Conservation (phyloP, 2,888 invertebrate genomes). For the Eristalis arbustorum region DNA sequence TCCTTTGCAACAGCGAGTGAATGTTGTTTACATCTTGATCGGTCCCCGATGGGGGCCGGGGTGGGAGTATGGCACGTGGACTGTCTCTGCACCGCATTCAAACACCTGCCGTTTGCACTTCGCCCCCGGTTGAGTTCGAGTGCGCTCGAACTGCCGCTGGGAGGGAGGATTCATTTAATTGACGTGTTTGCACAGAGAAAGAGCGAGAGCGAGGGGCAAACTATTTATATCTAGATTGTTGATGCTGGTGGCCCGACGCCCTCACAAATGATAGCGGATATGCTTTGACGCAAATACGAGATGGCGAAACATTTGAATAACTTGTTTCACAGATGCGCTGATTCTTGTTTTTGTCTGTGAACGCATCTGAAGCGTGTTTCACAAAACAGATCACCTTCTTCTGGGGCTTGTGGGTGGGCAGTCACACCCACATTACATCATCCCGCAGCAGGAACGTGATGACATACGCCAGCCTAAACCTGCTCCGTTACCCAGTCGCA, state of each 20-base stretch:
- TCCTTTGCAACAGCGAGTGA: constrained; percentile 13
- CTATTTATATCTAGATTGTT: constrained; percentile 29
- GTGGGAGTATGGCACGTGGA: background rate
- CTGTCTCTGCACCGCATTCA: constrained; percentile 1
- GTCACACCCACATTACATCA: background rate
- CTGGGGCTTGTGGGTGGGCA: no score
- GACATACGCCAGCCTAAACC: background rate
- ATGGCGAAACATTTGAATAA: constrained; percentile 30
- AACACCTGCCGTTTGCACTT: constrained; percentile 19
- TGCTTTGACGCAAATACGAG: constrained; percentile 47
- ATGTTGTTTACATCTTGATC: background rate
- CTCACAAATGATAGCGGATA: constrained; percentile 24
- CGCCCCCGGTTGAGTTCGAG: background rate
- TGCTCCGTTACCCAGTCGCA: background rate
- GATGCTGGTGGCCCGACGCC: constrained; percentile 19
- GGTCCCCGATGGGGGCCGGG: background rate
- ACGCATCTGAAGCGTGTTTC: background rate
- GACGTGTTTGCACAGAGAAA: constrained; percentile 21
- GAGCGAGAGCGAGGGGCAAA: no score
- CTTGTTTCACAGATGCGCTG: constrained; percentile 9
- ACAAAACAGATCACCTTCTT: no score
- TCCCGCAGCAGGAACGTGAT: background rate
- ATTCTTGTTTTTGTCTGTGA: background rate
- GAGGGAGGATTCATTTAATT: constrained; percentile 41
- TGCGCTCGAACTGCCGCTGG: background rate